Evolutionary conservation across 2,113 vertebrate genomes (phyloP).

Genomic region (Phaetusa simplex): DNA sequence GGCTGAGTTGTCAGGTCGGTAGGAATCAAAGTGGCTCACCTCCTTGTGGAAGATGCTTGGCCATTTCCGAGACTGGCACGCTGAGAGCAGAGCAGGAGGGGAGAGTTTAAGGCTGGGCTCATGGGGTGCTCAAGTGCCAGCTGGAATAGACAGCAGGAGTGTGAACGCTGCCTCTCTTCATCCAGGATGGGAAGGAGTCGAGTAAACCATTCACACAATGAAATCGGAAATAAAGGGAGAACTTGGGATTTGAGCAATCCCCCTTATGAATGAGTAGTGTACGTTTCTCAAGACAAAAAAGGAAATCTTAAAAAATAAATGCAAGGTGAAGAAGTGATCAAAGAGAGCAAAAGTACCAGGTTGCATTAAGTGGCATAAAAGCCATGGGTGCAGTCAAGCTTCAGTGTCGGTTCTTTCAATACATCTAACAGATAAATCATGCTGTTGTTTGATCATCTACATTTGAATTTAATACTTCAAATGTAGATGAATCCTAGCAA

Average conservation of each 20-base stretch:
- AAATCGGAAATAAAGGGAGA: not conserved
- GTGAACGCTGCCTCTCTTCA: not conserved
- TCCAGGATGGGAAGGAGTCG: not conserved
- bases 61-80: not conserved
- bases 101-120: not conserved
- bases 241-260: not conserved
- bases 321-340: not conserved
- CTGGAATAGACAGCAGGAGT: not conserved
- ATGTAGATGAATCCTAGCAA: not conserved
- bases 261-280: not conserved
- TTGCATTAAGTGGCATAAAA: not conserved
- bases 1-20: not conserved
- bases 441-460: not conserved
- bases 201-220: not conserved
- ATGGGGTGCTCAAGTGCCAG: not conserved
- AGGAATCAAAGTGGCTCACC: not conserved
- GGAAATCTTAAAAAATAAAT: not conserved
- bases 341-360: not conserved
- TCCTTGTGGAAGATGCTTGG: not conserved
- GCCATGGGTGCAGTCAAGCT: not conserved
- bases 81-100: not conserved
- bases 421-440: not conserved
- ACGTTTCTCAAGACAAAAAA: not conserved
- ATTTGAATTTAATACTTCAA: conserved; percentile 12
- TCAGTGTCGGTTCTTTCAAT: not conserved